Percentiles rank a stretch among this genome's conserved stretches.
Conservation (phyloP, 2,797 vertebrate species). For the Argya squamiceps region DNA sequence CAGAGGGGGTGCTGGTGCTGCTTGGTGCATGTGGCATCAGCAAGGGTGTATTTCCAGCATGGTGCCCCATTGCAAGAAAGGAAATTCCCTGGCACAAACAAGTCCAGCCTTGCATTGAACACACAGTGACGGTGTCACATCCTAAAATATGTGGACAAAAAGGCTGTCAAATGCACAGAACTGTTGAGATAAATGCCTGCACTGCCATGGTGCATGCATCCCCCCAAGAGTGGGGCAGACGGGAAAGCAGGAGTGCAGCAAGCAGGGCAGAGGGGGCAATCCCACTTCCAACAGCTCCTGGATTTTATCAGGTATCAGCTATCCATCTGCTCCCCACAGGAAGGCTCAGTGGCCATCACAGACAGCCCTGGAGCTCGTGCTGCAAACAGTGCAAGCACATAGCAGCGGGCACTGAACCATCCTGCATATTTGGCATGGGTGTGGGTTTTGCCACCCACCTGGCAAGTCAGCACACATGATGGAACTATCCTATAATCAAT, state of each 20-base stretch:
- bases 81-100: neutral
- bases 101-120: neutral
- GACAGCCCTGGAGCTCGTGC: neutral
- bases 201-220: neutral
- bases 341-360: neutral
- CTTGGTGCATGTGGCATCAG: rapidly evolving
- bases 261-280: neutral
- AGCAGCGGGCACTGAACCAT: neutral
- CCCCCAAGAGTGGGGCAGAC: neutral
- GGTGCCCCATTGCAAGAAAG: neutral
- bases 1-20: neutral
- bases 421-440: neutral
- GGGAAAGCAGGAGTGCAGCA: neutral
- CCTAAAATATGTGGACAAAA: neutral
- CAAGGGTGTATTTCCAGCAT: neutral
- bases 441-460: neutral
- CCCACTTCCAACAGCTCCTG: neutral
- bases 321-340: neutral
- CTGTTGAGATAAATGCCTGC: neutral
- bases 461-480: neutral
- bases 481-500: neutral
- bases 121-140: rapidly evolving
- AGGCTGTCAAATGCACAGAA: neutral
- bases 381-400: neutral
- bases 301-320: neutral